These are phyloP conservation scores for Temnothorax ravouxi DNA, from an alignment of 2,888 invertebrate species.

Conservation along the genomic window DNA sequence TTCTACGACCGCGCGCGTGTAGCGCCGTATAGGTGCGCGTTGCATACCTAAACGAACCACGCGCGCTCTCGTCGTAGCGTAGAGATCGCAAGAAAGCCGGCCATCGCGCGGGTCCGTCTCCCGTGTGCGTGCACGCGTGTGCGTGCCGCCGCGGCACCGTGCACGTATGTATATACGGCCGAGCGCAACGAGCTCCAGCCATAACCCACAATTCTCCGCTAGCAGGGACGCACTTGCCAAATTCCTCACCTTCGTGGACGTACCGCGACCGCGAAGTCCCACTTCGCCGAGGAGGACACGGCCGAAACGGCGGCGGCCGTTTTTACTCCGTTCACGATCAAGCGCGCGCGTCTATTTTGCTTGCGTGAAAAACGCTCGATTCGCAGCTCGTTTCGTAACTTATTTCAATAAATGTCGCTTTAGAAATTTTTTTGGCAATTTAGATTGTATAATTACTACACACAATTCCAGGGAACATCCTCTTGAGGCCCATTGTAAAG, in stretches of 20 bases:
- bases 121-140: background rate
- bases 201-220: slow-evolving; percentile 50
- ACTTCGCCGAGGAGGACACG: background rate
- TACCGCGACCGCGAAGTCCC: background rate
- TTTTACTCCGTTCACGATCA: background rate
- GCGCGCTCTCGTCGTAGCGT: slow-evolving; percentile 33
- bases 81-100: slow-evolving; percentile 71
- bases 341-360: background rate
- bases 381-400: background rate
- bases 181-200: slow-evolving; percentile 53
- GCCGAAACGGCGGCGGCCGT: background rate
- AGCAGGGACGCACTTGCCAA: slow-evolving; percentile 46
- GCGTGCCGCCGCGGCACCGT: background rate
- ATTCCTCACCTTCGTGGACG: slow-evolving; percentile 37
- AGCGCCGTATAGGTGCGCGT: slow-evolving; percentile 72
- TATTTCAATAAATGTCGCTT: background rate
- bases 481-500: background rate
- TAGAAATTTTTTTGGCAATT: background rate
- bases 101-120: slow-evolving; percentile 60
- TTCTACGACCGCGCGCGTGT: slow-evolving; percentile 77
- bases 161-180: background rate
- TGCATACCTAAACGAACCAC: slow-evolving; percentile 74
- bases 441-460: background rate
- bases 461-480: background rate
- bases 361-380: background rate